Percentiles rank a stretch among this genome's conserved stretches.
Conservation (phyloP, 2,888 invertebrate genomes). For the Idaea biselata region DNA sequence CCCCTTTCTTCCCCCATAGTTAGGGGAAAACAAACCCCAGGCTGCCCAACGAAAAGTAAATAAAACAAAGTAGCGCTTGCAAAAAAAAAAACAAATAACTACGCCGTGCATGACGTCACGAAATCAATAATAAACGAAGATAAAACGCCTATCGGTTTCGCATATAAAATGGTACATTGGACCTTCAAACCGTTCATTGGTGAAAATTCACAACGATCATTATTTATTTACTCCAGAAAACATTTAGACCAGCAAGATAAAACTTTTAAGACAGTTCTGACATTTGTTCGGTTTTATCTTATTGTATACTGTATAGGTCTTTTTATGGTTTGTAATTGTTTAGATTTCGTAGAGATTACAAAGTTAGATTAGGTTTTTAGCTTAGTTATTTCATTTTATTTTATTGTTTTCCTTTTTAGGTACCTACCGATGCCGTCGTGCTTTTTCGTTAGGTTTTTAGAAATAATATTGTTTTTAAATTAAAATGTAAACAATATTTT, state of each 20-base stretch:
- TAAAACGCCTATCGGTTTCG: too few relatives aligned
- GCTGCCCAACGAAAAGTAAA: too few relatives aligned
- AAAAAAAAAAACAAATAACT: too few relatives aligned
- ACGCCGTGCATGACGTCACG: too few relatives aligned
- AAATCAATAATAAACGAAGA: too few relatives aligned
- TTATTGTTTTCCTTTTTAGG: background rate
- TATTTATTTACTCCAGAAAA: background rate
- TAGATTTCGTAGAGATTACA: conserved; percentile 7
- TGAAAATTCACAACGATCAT: background rate
- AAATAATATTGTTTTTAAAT: too few relatives aligned
- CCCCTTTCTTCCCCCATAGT: too few relatives aligned
- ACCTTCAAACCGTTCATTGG: background rate
- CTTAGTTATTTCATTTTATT: background rate
- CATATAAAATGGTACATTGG: background rate
- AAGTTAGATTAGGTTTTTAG: conserved; percentile 1
- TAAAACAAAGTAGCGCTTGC: too few relatives aligned
- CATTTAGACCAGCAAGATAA: background rate
- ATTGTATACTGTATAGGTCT: conserved; percentile 5
- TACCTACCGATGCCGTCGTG: too few relatives aligned
- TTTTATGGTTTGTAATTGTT: background rate
- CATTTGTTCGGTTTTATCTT: conserved; percentile 9
- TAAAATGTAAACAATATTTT: too few relatives aligned
- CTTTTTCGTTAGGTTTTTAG: background rate
- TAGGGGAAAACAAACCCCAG: too few relatives aligned
- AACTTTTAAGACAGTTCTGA: conserved; percentile 1